phyloP scores from a whole-genome alignment of 2,797 vertebrate species.

The Falco columbarius region DNA sequence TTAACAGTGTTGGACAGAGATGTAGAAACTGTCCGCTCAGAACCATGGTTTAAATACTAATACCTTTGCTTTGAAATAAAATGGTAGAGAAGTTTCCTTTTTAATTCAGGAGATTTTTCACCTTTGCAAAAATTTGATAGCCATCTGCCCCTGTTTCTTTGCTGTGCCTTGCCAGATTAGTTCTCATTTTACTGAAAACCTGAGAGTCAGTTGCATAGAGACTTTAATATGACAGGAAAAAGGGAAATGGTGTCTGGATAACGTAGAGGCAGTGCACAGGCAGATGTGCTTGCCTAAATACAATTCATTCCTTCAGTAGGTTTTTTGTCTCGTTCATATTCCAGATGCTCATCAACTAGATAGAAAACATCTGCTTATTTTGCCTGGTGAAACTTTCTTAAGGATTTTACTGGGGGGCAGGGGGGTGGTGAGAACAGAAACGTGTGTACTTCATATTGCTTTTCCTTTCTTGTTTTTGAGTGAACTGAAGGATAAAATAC shows the following conservation, averaged over 20 bases:
- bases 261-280: background rate
- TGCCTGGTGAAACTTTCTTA: background rate
- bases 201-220: background rate
- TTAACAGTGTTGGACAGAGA: background rate
- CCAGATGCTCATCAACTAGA: background rate
- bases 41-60: background rate
- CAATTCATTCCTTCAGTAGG: background rate
- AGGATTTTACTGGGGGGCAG: background rate
- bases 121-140: background rate
- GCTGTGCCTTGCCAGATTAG: background rate
- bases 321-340: background rate
- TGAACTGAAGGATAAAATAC: background rate
- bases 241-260: background rate
- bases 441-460: background rate
- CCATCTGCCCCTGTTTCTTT: background rate
- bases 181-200: background rate
- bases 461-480: background rate
- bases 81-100: background rate
- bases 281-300: background rate
- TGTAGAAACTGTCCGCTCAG: background rate
- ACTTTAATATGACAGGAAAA: background rate
- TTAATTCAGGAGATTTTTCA: background rate
- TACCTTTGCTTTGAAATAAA: background rate
- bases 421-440: background rate
- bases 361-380: background rate